These are phyloP conservation scores for Cetoscarus ocellatus DNA, from an alignment of 2,797 vertebrate genomes.

Conservation along the genomic window DNA sequence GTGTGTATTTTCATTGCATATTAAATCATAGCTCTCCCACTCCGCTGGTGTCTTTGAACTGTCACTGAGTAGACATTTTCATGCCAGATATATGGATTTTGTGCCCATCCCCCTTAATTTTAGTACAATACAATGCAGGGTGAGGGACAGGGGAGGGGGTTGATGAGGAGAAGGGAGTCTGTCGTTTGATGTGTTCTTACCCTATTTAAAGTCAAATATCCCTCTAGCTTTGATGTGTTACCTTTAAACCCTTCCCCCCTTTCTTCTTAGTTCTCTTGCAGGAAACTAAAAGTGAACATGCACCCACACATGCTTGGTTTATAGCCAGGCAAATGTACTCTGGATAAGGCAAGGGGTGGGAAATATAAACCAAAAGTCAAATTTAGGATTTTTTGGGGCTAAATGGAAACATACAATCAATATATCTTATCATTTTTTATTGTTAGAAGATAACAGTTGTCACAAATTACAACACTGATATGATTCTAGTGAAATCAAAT, in stretches of 20 bases:
- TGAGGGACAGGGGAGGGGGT: conserved; percentile 34
- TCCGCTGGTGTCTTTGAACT: conserved; percentile 77
- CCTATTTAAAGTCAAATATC: conserved; percentile 71
- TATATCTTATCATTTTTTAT: no score
- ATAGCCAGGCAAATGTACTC: conserved; percentile 36
- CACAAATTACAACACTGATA: no score
- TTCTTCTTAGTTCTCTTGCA: conserved; percentile 18
- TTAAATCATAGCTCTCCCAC: conserved; percentile 70
- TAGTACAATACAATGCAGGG: conserved; percentile 70
- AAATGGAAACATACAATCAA: no score
- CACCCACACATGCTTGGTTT: conserved; percentile 34
- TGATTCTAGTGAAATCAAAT: no score
- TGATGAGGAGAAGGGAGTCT: not conserved
- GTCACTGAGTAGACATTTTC: conserved; percentile 68
- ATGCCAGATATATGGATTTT: conserved; percentile 75
- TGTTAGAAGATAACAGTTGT: no score
- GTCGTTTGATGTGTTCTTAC: conserved; percentile 80
- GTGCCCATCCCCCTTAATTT: conserved; percentile 70
- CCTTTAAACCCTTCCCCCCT: conserved; percentile 47
- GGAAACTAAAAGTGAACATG: conserved; percentile 50
- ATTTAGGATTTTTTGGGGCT: no score
- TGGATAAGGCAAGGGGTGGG: conserved; percentile 28
- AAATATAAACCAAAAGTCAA: not conserved
- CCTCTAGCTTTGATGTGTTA: conserved; percentile 75
- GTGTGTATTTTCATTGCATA: conserved; percentile 61